Conservation (phyloP, 2,888 invertebrate species). For the Andrena praecox region DNA sequence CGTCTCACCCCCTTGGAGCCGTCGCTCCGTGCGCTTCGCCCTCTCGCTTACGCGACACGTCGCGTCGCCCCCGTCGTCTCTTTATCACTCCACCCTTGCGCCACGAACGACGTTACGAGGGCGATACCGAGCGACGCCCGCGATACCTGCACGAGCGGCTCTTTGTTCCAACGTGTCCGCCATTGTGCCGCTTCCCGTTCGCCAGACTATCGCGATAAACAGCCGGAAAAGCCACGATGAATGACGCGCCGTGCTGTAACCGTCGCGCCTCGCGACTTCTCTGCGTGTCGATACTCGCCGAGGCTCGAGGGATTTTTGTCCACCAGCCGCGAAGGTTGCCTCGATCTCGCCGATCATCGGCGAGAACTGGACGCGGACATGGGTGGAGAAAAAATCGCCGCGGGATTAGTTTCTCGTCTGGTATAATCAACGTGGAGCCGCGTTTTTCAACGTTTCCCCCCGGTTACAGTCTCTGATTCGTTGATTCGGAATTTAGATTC, state of each 20-base stretch:
- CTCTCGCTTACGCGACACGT: conserved; percentile 30
- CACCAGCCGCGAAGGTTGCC: neutral
- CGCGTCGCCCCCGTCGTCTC: conserved; percentile 51
- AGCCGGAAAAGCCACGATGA: conserved; percentile 78
- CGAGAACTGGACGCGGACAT: neutral
- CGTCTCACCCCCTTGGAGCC: conserved; percentile 40
- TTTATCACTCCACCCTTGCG: conserved; percentile 66
- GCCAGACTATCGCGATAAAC: conserved; percentile 79
- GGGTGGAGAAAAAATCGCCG: no score
- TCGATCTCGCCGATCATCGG: neutral
- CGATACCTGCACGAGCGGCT: conserved; percentile 66
- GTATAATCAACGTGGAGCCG: neutral
- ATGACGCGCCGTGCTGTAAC: conserved; percentile 68
- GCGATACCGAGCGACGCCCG: conserved; percentile 60
- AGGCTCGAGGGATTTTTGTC: conserved; percentile 29
- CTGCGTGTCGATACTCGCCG: conserved; percentile 46
- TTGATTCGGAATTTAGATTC: conserved; percentile 24
- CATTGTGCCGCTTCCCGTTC: conserved; percentile 76
- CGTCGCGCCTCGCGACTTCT: conserved; percentile 51
- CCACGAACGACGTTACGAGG: conserved; percentile 70
- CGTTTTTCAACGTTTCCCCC: neutral
- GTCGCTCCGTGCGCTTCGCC: conserved; percentile 2
- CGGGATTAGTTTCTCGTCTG: no score
- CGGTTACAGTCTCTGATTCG: conserved; percentile 10
- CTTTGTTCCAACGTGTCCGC: conserved; percentile 75